These are phyloP conservation scores for Campoletis sonorensis DNA, from an alignment of 1,140 invertebrate genomes.

Conservation along the genomic window DNA sequence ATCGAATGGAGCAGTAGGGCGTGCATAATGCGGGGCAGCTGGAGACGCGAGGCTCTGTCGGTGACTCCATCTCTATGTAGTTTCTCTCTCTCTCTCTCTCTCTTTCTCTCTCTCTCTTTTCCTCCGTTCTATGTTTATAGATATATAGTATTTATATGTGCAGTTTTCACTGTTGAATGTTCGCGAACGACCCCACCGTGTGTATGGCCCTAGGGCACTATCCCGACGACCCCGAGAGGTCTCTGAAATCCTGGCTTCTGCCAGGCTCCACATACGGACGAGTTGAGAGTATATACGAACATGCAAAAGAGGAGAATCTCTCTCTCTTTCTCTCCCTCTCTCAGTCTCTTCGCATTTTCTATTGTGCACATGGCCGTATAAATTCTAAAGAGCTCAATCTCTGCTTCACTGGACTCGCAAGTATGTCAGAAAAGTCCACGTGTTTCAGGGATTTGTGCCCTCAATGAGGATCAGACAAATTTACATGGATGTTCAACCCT, in stretches of 20 bases:
- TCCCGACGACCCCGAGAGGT: slow-evolving; percentile 30
- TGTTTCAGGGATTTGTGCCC: too few species aligned
- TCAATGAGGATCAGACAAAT: too few species aligned
- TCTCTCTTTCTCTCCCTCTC: background rate
- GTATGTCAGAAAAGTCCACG: slow-evolving; percentile 27
- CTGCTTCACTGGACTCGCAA: slow-evolving; percentile 13
- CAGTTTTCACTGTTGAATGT: slow-evolving; percentile 37
- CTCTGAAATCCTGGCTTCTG: slow-evolving; percentile 42
- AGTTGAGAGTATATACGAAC: background rate
- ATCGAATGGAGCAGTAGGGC: slow-evolving; percentile 68
- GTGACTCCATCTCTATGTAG: slow-evolving; percentile 27
- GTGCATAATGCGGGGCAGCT: slow-evolving; percentile 72
- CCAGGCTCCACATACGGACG: background rate
- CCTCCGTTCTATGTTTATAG: slow-evolving; percentile 50
- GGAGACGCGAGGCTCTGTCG: slow-evolving; percentile 46
- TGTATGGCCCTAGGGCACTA: slow-evolving; percentile 47
- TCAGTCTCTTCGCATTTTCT: background rate
- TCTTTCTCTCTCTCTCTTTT: slow-evolving; percentile 19
- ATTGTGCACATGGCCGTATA: slow-evolving; percentile 36
- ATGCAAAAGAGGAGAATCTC: slow-evolving; percentile 5
- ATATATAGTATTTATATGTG: slow-evolving; percentile 60
- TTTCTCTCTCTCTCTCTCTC: slow-evolving; percentile 24
- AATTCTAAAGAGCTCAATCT: slow-evolving; percentile 43
- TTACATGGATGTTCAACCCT: too few species aligned
- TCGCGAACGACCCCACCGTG: slow-evolving; percentile 41